These are phyloP conservation scores for Ganaspis brasiliensis DNA, from an alignment of 2,888 invertebrate genomes.

Conservation along the genomic window DNA sequence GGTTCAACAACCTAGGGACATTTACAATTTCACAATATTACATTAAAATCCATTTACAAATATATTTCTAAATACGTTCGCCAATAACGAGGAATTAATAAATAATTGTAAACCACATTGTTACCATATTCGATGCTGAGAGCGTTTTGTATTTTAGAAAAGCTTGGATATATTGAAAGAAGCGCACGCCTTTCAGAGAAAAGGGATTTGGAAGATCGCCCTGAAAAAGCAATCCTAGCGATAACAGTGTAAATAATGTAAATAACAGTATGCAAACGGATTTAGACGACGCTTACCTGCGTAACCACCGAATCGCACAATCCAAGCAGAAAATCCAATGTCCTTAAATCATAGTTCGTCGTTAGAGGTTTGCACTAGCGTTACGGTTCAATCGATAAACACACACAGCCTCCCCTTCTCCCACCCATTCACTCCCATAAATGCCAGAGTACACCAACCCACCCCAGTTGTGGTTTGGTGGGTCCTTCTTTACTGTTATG, in stretches of 20 bases:
- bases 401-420: slow-evolving; percentile 11
- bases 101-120: neutral
- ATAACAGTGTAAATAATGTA: slow-evolving; percentile 34
- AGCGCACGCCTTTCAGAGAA: neutral
- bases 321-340: slow-evolving; percentile 39
- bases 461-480: slow-evolving; percentile 16
- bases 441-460: slow-evolving; percentile 21
- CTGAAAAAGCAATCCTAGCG: slow-evolving; percentile 13
- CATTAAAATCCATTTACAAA: no score
- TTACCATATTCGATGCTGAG: neutral
- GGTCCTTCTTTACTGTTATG: slow-evolving; percentile 26
- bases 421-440: slow-evolving; percentile 6
- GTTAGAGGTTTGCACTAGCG: slow-evolving; percentile 42
- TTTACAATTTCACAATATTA: neutral
- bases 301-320: slow-evolving; percentile 37
- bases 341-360: slow-evolving; percentile 41
- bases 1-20: neutral
- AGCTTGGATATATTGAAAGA: neutral
- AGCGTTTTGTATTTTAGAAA: neutral
- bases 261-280: slow-evolving; percentile 34
- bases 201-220: slow-evolving; percentile 19
- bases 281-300: slow-evolving; percentile 41
- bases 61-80: no score
- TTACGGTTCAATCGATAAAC: slow-evolving; percentile 42
- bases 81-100: neutral